These are phyloP conservation scores for Pristis pectinata DNA, from an alignment of 2,797 vertebrate species.

Conservation along the genomic window DNA sequence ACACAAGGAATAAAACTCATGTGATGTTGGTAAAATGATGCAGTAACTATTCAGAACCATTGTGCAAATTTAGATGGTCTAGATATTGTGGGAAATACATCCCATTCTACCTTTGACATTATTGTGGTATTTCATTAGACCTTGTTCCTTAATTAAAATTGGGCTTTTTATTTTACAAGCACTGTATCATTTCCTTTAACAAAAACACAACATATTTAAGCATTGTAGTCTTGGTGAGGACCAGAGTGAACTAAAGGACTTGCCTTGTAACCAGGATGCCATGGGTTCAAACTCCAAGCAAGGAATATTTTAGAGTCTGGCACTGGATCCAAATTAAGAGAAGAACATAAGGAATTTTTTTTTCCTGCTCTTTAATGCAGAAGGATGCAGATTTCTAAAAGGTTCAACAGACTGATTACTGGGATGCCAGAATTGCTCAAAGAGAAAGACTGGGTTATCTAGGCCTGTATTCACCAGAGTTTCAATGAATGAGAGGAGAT, in stretches of 20 bases:
- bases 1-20: neutral
- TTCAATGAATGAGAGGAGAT: too few species aligned
- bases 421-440: too few species aligned
- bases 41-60: neutral
- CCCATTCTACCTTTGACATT: conserved; percentile 4
- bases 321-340: neutral
- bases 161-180: conserved; percentile 7
- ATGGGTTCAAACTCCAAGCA: neutral
- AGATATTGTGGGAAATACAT: neutral
- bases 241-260: neutral
- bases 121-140: neutral
- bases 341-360: neutral
- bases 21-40: neutral
- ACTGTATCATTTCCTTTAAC: neutral
- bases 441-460: too few species aligned
- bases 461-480: too few species aligned
- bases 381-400: too few species aligned
- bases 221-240: neutral
- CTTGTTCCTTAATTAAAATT: neutral
- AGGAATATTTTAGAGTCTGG: neutral
- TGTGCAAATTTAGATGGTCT: neutral
- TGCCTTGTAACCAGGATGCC: neutral
- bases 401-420: too few species aligned
- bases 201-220: neutral
- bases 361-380: too few species aligned